Evolutionary conservation across 1,140 invertebrate genomes (phyloP), one percentile per base, ranked within the genome.

Genomic region (Geopemphigus sp.): DNA sequence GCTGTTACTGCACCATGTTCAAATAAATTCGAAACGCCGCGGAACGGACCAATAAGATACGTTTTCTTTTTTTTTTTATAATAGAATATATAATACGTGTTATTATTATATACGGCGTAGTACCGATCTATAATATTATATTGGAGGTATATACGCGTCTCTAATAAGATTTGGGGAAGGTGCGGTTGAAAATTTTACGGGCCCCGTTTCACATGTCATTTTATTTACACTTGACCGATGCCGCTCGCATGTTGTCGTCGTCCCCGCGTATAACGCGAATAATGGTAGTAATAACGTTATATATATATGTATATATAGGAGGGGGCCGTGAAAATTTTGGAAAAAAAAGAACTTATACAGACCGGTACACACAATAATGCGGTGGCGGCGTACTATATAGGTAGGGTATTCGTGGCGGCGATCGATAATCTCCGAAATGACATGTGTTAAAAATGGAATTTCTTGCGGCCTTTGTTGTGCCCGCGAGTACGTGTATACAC

Each of bases 191-290:
- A 56, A 74, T 74, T 74, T 59, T 78, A 45, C 57, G 57, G 54
- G 53, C 14, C 56, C 57, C 74, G 74, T 63, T 76, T 63, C 74
- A 63, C 74, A 26, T 78, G 74, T 78, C 74, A 78, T 78, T 78
- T 78, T 78, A 78, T 78, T 78, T 78, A 78, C 74, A 78, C 74
- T 78, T 63, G 74, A 78, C 74, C 74, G 74, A 61, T 63, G 74
- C 74, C 74, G 74, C 74, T 78, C 74, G 74, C 45, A 78, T 63
- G 56, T 59, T 26, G 26, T 72, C 26, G 68, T 76, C 56, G 47
- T 50, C 8, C 56, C 56, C 56, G 19, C 64, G 32, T 2, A 53
- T 70, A 50, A 50, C 26, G 22, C 15, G 22, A 54, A 29, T 73
- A 57, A 32, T 73, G 26, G 26, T 32, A 73, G 56, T 73, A 53